A percentile compares a stretch with the other conserved stretches of the same genome.
phyloP scores from a whole-genome alignment of 2,113 vertebrate species.

The Centropristis striata region DNA sequence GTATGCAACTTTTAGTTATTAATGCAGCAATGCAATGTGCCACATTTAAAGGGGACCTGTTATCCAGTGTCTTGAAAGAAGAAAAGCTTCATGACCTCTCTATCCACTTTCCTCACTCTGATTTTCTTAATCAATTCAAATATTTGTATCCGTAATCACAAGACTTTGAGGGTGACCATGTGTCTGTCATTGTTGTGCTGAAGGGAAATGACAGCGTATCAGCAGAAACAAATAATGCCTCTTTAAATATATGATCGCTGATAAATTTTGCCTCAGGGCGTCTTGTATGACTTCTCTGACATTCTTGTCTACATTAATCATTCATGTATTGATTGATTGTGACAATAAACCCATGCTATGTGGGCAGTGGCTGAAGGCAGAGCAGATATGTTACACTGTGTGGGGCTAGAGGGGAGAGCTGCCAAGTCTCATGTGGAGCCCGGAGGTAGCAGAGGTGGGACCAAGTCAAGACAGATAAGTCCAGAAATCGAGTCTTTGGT shows the following conservation, averaged over 20 bases:
- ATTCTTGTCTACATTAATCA: conserved; percentile 15
- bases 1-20: background rate
- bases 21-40: background rate
- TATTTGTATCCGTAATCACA: background rate
- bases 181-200: conserved; percentile 19
- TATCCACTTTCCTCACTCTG: background rate
- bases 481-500: too few relatives aligned
- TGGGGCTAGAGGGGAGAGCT: background rate
- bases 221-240: conserved; percentile 13
- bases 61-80: background rate
- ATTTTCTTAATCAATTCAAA: background rate
- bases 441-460: background rate
- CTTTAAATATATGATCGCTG: conserved; percentile 35
- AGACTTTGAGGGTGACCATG: conserved; percentile 3
- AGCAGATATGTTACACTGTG: conserved; percentile 4
- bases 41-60: background rate
- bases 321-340: conserved; percentile 27
- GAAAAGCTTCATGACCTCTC: background rate
- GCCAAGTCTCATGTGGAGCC: background rate
- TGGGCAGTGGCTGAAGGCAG: conserved; percentile 23
- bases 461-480: too few relatives aligned
- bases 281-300: conserved; percentile 7
- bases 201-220: conserved; percentile 35
- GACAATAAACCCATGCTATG: conserved; percentile 39
- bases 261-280: background rate